phyloP scores from a whole-genome alignment of 2,888 invertebrate genomes.

The Cryptosula pallasiana region DNA sequence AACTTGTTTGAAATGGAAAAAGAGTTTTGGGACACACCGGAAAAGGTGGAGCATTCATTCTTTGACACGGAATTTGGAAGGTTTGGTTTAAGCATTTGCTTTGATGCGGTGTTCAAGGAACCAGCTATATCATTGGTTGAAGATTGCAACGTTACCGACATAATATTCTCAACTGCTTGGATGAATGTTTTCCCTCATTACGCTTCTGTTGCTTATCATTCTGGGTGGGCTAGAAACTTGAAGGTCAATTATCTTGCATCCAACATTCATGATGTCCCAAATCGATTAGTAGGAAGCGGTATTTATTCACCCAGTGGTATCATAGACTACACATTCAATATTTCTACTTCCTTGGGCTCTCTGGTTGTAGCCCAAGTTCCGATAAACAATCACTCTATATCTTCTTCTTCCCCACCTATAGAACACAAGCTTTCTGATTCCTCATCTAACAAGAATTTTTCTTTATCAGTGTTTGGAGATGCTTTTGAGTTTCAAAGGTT shows the following conservation, averaged over 20 bases:
- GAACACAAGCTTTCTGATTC: too few relatives aligned
- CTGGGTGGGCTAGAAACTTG: slow-evolving; percentile 65
- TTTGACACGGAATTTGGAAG: slow-evolving; percentile 71
- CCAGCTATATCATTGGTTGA: slow-evolving; percentile 63
- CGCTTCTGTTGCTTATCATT: slow-evolving; percentile 57
- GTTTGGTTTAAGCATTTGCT: slow-evolving; percentile 77
- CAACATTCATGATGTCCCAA: slow-evolving; percentile 63
- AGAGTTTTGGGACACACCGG: slow-evolving; percentile 32
- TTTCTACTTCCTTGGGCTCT: not conserved
- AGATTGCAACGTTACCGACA: slow-evolving; percentile 59
- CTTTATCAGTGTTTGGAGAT: slow-evolving; percentile 15
- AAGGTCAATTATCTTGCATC: slow-evolving; percentile 68
- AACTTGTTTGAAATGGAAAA: slow-evolving; percentile 53
- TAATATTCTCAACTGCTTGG: slow-evolving; percentile 72
- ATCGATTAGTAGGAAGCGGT: slow-evolving; percentile 64
- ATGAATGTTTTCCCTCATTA: slow-evolving; percentile 68
- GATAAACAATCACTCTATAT: not conserved
- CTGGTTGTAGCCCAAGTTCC: slow-evolving; percentile 26
- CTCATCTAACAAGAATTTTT: slow-evolving; percentile 1
- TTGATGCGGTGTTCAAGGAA: slow-evolving; percentile 71
- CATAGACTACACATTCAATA: slow-evolving; percentile 25
- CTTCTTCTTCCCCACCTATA: not conserved
- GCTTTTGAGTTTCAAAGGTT: not conserved
- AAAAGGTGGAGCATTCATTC: slow-evolving; percentile 59
- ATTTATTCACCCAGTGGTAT: slow-evolving; percentile 60